These are phyloP conservation scores for Maccullochella peelii DNA, from an alignment of 2,113 vertebrate genomes.

Conservation along the genomic window DNA sequence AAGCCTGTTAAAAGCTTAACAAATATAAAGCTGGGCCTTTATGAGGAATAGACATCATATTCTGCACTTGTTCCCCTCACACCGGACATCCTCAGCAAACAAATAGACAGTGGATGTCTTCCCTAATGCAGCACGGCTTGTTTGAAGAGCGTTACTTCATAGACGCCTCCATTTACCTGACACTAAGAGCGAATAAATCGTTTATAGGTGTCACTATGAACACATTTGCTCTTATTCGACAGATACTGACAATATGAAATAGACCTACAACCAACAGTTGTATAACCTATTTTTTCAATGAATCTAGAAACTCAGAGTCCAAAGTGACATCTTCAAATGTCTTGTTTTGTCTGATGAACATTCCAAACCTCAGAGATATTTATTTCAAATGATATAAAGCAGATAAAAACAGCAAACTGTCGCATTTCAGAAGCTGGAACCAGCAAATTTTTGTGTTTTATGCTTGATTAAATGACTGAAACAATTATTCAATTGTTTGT, in stretches of 20 bases:
- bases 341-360: neutral
- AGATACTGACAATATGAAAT: neutral
- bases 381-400: too few species aligned
- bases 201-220: constrained; percentile 62
- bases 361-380: too few species aligned
- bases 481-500: neutral
- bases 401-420: too few species aligned
- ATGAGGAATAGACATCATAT: constrained; percentile 68
- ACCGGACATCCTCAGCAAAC: constrained; percentile 82
- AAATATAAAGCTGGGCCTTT: constrained; percentile 77
- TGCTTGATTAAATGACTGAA: neutral
- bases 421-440: neutral
- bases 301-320: neutral
- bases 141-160: constrained; percentile 67
- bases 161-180: constrained; percentile 54
- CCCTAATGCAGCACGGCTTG: constrained; percentile 68
- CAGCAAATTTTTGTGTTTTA: neutral
- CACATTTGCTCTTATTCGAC: constrained; percentile 46
- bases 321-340: neutral
- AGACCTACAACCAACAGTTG: neutral
- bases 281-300: too few species aligned
- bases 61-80: constrained; percentile 50
- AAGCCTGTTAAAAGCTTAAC: constrained; percentile 83
- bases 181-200: constrained; percentile 39
- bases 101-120: constrained; percentile 65